Conservation (phyloP, 2,113 vertebrate species). For the Brachyhypopomus occidentalis region DNA sequence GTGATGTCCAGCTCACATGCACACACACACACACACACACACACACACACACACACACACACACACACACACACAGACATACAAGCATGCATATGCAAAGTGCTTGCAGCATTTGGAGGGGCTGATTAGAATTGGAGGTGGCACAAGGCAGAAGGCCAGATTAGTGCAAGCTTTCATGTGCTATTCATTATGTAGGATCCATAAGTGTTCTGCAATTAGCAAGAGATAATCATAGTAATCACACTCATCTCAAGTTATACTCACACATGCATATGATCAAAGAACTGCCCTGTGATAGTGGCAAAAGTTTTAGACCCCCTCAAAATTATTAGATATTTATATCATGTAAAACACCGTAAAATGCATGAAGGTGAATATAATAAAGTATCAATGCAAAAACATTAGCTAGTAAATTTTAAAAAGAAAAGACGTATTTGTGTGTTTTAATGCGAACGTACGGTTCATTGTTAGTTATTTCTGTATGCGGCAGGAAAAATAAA, state of each 20-base stretch:
- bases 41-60: conserved; percentile 28
- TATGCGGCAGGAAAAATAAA: too few relatives aligned
- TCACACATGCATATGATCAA: not conserved
- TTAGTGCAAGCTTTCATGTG: conserved; percentile 42
- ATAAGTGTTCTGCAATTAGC: conserved; percentile 52
- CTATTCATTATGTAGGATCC: conserved; percentile 51
- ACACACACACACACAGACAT: conserved; percentile 20
- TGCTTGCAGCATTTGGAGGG: conserved; percentile 35
- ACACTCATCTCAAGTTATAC: not conserved
- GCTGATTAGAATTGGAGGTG: conserved; percentile 43
- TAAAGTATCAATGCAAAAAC: too few relatives aligned
- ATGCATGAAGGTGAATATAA: too few relatives aligned
- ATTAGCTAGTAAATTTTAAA: too few relatives aligned
- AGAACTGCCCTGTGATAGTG: too few relatives aligned
- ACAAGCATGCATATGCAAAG: conserved; percentile 21
- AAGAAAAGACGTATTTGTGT: too few relatives aligned
- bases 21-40: conserved; percentile 33
- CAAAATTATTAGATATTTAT: too few relatives aligned
- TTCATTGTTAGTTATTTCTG: too few relatives aligned
- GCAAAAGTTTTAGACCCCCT: too few relatives aligned
- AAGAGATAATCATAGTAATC: conserved; percentile 12
- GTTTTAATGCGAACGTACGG: too few relatives aligned
- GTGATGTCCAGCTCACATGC: too few relatives aligned
- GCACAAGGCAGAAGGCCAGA: conserved; percentile 46
- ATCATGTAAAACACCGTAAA: too few relatives aligned